Evolutionary conservation across 2,113 vertebrate species (phyloP).

Genomic region (Coptodon rendalli): DNA sequence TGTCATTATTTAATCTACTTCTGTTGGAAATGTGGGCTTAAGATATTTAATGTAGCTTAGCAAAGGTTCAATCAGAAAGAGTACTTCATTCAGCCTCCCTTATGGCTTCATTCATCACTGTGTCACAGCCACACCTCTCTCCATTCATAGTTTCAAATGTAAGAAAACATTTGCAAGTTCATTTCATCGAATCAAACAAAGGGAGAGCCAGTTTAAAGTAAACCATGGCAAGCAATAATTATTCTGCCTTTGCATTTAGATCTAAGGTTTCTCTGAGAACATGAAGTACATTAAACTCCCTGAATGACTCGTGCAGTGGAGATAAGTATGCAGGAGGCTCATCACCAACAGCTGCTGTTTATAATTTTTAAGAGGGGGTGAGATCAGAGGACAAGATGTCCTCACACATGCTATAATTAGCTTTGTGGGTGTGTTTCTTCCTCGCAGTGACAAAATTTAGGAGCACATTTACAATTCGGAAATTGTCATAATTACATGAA

Average conservation of each 20-base stretch:
- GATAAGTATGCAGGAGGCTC: not conserved
- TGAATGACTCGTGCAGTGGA: not conserved
- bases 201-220: not conserved
- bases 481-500: not conserved
- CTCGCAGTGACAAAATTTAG: not conserved
- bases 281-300: not conserved
- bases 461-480: not conserved
- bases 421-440: not conserved
- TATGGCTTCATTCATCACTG: not conserved
- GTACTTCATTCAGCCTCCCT: not conserved
- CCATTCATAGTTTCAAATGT: not conserved
- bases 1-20: not conserved
- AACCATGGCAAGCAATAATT: not conserved
- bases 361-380: not conserved
- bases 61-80: conserved; percentile 3
- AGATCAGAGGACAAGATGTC: not conserved
- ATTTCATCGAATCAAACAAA: not conserved
- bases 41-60: conserved; percentile 16
- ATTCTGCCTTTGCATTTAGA: not conserved
- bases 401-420: not conserved
- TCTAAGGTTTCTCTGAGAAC: not conserved
- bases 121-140: not conserved
- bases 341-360: not conserved
- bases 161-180: not conserved
- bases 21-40: not conserved